Evolutionary conservation across 2,888 invertebrate species (phyloP).

Genomic region (Trichopria drosophilae): DNA sequence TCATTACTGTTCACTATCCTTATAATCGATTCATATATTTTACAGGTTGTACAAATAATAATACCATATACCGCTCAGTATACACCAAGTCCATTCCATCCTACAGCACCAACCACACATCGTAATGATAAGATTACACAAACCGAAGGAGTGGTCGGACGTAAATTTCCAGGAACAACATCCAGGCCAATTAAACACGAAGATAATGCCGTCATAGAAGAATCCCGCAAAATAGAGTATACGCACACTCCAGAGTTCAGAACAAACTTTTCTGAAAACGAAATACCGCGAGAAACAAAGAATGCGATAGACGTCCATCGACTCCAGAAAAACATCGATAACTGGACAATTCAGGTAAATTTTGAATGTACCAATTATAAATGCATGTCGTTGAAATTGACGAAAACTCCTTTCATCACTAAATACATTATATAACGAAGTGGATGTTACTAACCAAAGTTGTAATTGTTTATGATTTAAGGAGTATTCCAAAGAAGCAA

Average conservation of each 20-base stretch:
- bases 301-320: slow-evolving; percentile 72
- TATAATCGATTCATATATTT: too few relatives aligned
- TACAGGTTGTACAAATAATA: slow-evolving; percentile 73
- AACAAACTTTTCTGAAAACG: slow-evolving; percentile 7
- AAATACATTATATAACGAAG: not conserved
- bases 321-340: slow-evolving; percentile 80
- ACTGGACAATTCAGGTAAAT: slow-evolving; percentile 69
- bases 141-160: too few relatives aligned
- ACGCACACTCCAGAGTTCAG: slow-evolving; percentile 30
- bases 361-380: too few relatives aligned
- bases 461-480: slow-evolving; percentile 29
- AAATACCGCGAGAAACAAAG: slow-evolving; percentile 24
- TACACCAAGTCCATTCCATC: slow-evolving; percentile 62
- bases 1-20: too few relatives aligned
- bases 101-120: too few relatives aligned
- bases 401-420: not conserved
- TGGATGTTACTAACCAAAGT: not conserved
- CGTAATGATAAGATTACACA: too few relatives aligned
- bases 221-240: slow-evolving; percentile 36
- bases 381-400: too few relatives aligned
- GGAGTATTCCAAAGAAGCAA: slow-evolving; percentile 51
- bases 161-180: too few relatives aligned
- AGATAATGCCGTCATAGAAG: slow-evolving; percentile 39
- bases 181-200: too few relatives aligned
- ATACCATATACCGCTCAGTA: slow-evolving; percentile 75